phyloP scores from a whole-genome alignment of 1,140 invertebrate genomes.

The Tetragonula clypearis region DNA sequence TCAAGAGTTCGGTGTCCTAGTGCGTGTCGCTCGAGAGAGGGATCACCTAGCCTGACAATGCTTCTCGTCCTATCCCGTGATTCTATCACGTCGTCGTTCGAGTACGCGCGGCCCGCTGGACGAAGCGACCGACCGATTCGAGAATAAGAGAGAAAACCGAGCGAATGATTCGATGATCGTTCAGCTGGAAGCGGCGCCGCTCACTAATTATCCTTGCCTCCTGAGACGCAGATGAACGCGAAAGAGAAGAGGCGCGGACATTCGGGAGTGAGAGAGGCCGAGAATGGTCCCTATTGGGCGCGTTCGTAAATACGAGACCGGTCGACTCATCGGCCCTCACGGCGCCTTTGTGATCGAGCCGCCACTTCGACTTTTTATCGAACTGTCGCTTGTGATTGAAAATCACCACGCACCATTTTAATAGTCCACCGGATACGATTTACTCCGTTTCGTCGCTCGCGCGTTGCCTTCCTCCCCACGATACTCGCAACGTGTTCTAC shows the following conservation, averaged over 20 bases:
- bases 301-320: constrained; percentile 79
- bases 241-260: constrained; percentile 35
- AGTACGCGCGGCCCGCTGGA: background rate
- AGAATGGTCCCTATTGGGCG: constrained; percentile 43
- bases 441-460: constrained; percentile 46
- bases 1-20: constrained; percentile 23
- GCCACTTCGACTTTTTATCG: constrained; percentile 78
- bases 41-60: no score
- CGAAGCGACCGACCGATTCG: constrained; percentile 36
- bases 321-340: constrained; percentile 78
- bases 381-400: constrained; percentile 81
- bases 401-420: constrained; percentile 74
- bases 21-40: no score
- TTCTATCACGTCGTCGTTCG: background rate
- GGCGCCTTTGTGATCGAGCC: constrained; percentile 76
- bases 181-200: constrained; percentile 70
- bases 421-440: constrained; percentile 75
- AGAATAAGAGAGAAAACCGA: constrained; percentile 38
- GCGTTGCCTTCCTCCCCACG: no score
- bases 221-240: constrained; percentile 61
- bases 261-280: constrained; percentile 36
- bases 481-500: no score
- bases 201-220: constrained; percentile 76
- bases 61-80: background rate
- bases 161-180: constrained; percentile 66